These are phyloP conservation scores for Onychomys leucogaster DNA, from an alignment of 2,797 vertebrate genomes.

Conservation along the genomic window DNA sequence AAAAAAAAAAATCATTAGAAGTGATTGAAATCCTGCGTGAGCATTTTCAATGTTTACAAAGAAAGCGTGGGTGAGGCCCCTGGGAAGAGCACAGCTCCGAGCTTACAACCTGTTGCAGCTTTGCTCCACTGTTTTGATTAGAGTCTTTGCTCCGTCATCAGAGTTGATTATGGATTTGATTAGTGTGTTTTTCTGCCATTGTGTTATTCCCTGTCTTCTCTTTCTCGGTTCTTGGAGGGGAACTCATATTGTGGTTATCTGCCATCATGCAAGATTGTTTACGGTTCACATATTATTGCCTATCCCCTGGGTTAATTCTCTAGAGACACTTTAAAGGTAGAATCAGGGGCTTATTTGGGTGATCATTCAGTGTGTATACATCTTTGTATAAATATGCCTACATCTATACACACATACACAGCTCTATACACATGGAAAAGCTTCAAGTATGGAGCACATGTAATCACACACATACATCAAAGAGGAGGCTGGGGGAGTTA, in stretches of 20 bases:
- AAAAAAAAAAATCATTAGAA: conserved; percentile 70
- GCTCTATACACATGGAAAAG: conserved; percentile 74
- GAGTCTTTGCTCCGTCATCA: conserved; percentile 69
- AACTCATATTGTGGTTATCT: conserved; percentile 56
- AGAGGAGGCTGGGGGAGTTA: conserved; percentile 37
- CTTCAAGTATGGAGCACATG: conserved; percentile 70
- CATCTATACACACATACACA: conserved; percentile 58
- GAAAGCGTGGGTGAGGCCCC: conserved; percentile 33
- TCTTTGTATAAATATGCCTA: conserved; percentile 51
- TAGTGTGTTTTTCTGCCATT: conserved; percentile 66
- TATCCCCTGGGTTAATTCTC: conserved; percentile 78
- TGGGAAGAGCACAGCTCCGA: conserved; percentile 38
- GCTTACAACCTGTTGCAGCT: conserved; percentile 63
- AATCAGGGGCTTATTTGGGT: conserved; percentile 65
- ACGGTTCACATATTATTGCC: conserved; percentile 77
- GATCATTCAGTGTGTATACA: conserved; percentile 56
- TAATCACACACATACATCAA: conserved; percentile 69
- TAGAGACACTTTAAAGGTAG: conserved; percentile 73
- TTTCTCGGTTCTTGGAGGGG: conserved; percentile 63
- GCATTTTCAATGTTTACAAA: conserved; percentile 63
- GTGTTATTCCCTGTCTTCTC: conserved; percentile 67
- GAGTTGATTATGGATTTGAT: conserved; percentile 74
- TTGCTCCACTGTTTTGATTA: conserved; percentile 75
- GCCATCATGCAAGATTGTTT: conserved; percentile 67
- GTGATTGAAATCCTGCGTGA: conserved; percentile 54